Base-by-base conservation (phyloP, 2,888 invertebrate genomes). In the Mythimna pallens region DNA sequence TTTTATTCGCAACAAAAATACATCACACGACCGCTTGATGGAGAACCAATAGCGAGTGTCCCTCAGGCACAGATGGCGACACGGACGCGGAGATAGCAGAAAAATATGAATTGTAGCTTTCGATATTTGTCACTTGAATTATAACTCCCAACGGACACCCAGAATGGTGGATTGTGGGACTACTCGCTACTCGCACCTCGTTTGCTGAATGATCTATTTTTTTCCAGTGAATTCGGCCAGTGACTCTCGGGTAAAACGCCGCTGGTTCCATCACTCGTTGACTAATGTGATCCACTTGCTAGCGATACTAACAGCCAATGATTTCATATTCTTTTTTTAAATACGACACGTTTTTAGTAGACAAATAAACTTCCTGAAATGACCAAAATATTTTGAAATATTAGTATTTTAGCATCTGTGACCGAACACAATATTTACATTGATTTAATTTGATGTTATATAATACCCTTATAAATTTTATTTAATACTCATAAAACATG, bases 51-150 rank as follows among this genome's bases (percentile, higher is more conserved):
- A 92, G 95, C 94, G 90, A 87, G 87, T 89, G 89, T 92, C 94
- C 95, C 94, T 90, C 91, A 91, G 93, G 95, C 95, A 93, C 96
- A 96, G 95, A 96, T 96, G 96, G 96, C 94, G 95, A 91, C 94
- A 92, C 93, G 89, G 91, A 91, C 92, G 94, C 94, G 87, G 92
- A 95, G 96, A 96, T 96, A 96, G 96, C 95, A 95, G 90, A 96
- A 96, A 96, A 95, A 96, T 95, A 95, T 96, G 95, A 96, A 94
- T 94, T 96, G 95, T 94, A 91, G 94, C 94, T 89, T 95, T 94
- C 96, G 96, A 96, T 96, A 96, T 96, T 96, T 96, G 96, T 96
- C 96, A 96, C 94, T 95, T 95, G 96, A 96, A 94, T 95, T 96
- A 96, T 93, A 93, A 94, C 94, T 93, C 96, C 95, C 96, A 92